Base-by-base conservation (phyloP, 2,797 vertebrate species). In the Phrynocephalus guinanensis region DNA sequence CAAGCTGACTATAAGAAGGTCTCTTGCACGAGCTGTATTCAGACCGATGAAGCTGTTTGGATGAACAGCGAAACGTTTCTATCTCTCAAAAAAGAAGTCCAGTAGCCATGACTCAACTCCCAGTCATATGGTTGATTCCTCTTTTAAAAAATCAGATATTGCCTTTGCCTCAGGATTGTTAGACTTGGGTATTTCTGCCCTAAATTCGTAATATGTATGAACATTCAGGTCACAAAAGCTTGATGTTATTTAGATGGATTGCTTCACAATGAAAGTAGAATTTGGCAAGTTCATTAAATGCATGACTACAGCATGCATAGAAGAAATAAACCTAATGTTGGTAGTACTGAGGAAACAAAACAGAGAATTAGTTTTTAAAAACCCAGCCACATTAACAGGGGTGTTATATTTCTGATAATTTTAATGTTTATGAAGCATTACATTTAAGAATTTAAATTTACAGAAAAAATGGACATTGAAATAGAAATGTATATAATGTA, bases 351-450 rank as follows among this genome's bases (percentile, higher is more conserved):
- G 44, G 48, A 44, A 70, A 70, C 67, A 79, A 90, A 93, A 86
- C 89, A 79, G 44, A 83, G 86, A 84, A 52, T 92, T 86, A 79
- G 20, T 87, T 44, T 50, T 84, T 67, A 44, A 85, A 89, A 82
- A 38, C 6, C 44, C 15, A 83, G 88, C 88, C 87, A 91, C 89
- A 95, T 33, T 95, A 67, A 82, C 89, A 90, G 26, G 86, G 92
- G 91, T 85, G 83, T 90, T 92, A 86, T 93, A 79, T 92, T 93
- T 91, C 91, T 94, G 56, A 93, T 78, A 88, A 93, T 90, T 94
- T 95, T 88, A 63, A 63, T 63, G 82, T 86, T 84, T 90, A 84
- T 70, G 76, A 38, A 90, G 86, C 79, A 87, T 94, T 88, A 63
- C 16, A 63, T 63, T 63, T 68, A 26, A 68, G 68, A 28, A 28